Evolutionary conservation across 2,113 vertebrate genomes (phyloP).

Genomic region (Hippocampus comes): DNA sequence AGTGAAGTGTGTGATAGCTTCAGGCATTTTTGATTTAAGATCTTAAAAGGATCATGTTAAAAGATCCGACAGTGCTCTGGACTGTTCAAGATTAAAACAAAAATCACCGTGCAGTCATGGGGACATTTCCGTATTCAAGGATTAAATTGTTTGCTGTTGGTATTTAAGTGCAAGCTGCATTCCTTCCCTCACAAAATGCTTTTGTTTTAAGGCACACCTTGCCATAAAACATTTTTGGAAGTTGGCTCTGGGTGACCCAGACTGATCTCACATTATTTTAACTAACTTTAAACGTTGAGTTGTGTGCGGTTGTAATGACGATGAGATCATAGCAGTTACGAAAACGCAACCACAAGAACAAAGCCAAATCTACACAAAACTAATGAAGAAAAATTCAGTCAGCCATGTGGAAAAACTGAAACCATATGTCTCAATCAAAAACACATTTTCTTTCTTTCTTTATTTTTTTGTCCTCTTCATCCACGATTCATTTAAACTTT

Average conservation of each 20-base stretch:
- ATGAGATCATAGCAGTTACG: conserved; percentile 1
- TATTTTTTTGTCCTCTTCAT: neutral
- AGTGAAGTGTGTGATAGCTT: neutral
- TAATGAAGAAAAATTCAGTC: neutral
- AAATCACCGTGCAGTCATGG: neutral
- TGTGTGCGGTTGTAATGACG: neutral
- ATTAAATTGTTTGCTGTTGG: neutral
- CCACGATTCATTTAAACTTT: neutral
- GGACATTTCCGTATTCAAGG: neutral
- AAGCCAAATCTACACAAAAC: neutral
- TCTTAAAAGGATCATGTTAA: neutral
- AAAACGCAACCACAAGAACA: neutral
- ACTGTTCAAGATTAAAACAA: neutral
- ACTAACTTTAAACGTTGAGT: neutral
- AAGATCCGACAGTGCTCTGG: neutral
- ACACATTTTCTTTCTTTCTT: neutral
- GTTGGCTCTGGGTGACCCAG: neutral
- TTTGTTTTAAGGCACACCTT: neutral
- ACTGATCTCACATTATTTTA: neutral
- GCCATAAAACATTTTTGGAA: neutral
- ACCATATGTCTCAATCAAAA: neutral
- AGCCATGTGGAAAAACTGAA: neutral
- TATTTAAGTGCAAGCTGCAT: neutral
- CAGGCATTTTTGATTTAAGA: neutral
- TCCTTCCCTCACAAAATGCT: neutral